Conservation (phyloP, 2,113 vertebrate genomes). For the Seriola aureovittata region DNA sequence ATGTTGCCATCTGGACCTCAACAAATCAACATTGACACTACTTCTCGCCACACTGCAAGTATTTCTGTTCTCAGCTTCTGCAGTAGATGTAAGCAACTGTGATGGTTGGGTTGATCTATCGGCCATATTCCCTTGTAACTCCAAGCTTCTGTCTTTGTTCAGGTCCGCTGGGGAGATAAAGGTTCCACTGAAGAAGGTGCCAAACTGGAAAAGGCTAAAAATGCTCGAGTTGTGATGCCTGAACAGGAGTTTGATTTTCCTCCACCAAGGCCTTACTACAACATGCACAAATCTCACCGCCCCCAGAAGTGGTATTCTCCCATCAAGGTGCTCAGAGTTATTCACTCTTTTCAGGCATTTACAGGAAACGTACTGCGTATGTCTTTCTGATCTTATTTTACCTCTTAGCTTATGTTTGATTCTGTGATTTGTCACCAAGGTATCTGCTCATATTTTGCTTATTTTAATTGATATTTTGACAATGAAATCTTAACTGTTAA, state of each 20-base stretch:
- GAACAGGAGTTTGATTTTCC: constrained; percentile 90
- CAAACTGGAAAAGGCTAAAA: constrained; percentile 97
- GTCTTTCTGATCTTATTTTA: background rate
- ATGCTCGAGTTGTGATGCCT: constrained; percentile 94
- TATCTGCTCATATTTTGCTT: background rate
- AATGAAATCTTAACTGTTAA: background rate
- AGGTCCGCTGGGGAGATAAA: constrained; percentile 98
- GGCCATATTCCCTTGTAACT: background rate
- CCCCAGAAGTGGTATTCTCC: constrained; percentile 95
- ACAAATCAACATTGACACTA: background rate
- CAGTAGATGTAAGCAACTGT: background rate
- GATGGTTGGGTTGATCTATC: background rate
- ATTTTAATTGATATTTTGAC: background rate
- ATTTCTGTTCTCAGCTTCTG: background rate
- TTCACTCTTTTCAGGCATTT: background rate
- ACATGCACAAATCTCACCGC: constrained; percentile 80
- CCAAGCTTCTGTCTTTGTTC: constrained; percentile 27
- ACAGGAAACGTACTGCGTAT: background rate
- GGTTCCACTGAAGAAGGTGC: constrained; percentile 98
- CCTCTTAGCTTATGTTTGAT: background rate
- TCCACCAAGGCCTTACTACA: constrained; percentile 85
- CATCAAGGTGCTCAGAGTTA: constrained; percentile 88
- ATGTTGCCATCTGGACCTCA: background rate
- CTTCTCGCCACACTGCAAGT: no score
- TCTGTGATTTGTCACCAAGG: background rate